Conservation (phyloP, 2,888 invertebrate species). For the Drosophila kambysellisi region DNA sequence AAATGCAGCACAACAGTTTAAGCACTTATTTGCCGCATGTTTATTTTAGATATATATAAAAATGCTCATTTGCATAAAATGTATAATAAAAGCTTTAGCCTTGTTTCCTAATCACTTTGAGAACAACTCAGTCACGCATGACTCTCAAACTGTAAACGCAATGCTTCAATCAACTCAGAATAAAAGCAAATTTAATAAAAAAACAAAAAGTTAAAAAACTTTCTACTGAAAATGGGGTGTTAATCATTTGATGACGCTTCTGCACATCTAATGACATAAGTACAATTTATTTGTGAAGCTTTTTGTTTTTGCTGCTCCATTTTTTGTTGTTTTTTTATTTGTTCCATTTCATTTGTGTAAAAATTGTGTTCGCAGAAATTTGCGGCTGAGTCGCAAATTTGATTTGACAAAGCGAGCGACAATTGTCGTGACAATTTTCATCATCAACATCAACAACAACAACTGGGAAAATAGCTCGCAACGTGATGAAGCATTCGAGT, state of each 20-base stretch:
- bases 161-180: slow-evolving; percentile 41
- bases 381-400: slow-evolving; percentile 61
- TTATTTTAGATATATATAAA: too few relatives aligned
- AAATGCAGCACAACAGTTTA: neutral
- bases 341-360: slow-evolving; percentile 40
- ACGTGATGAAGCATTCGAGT: slow-evolving; percentile 67
- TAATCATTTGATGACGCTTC: slow-evolving; percentile 47
- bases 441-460: slow-evolving; percentile 14
- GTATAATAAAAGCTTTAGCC: neutral
- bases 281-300: slow-evolving; percentile 29
- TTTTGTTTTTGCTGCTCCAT: slow-evolving; percentile 6
- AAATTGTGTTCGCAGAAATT: slow-evolving; percentile 45
- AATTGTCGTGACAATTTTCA: slow-evolving; percentile 72
- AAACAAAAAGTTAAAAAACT: slow-evolving; percentile 11
- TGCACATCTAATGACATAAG: slow-evolving; percentile 28
- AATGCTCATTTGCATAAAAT: neutral
- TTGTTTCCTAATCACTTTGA: neutral
- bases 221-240: slow-evolving; percentile 35
- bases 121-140: neutral
- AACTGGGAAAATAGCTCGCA: slow-evolving; percentile 19
- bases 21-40: neutral
- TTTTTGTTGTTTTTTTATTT: slow-evolving; percentile 18
- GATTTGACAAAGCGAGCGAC: slow-evolving; percentile 64
- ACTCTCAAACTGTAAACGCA: slow-evolving; percentile 25
- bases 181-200: slow-evolving; percentile 61